These are phyloP conservation scores for Drosophila miranda DNA, from an alignment of 1,140 invertebrate species.

Conservation along the genomic window DNA sequence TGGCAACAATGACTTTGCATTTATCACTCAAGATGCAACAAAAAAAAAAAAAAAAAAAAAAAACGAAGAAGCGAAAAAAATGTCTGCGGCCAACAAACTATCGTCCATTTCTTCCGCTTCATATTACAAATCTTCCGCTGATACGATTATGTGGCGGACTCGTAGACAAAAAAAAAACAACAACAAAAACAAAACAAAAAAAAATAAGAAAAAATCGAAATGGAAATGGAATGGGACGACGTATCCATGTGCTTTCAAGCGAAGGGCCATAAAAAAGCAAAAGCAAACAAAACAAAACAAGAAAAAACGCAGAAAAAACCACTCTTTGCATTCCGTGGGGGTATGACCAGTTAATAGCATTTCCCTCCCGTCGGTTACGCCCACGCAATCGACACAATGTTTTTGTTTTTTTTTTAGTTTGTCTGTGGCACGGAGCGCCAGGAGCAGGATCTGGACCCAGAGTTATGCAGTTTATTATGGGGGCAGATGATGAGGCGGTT, in stretches of 20 bases:
- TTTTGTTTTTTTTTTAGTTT: slow-evolving; percentile 22
- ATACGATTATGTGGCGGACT: slow-evolving; percentile 43
- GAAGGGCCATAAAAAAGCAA: slow-evolving; percentile 24
- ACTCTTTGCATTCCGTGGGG: slow-evolving; percentile 31
- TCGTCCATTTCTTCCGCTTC: slow-evolving; percentile 29
- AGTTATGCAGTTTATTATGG: slow-evolving; percentile 34
- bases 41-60: no score
- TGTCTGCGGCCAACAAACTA: slow-evolving; percentile 20
- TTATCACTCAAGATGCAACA: neutral
- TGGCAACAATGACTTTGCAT: neutral
- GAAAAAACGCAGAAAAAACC: slow-evolving; percentile 33
- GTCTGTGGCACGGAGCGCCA: neutral
- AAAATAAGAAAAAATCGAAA: slow-evolving; percentile 6
- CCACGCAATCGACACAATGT: slow-evolving; percentile 42
- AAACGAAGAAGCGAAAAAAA: neutral
- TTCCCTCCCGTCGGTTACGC: slow-evolving; percentile 27
- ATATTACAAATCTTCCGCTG: slow-evolving; percentile 30
- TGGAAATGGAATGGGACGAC: slow-evolving; percentile 14
- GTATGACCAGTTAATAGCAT: slow-evolving; percentile 47
- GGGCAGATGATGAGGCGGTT: slow-evolving; percentile 28
- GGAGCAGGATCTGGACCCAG: slow-evolving; percentile 2
- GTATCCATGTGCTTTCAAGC: slow-evolving; percentile 25
- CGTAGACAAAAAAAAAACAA: slow-evolving; percentile 5
- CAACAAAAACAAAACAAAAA: slow-evolving; percentile 1
- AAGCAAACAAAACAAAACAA: neutral